Percentiles rank a stretch among this genome's conserved stretches.
Evolutionary conservation across 2,113 vertebrate species (phyloP).

Genomic region (Synchiropus splendidus): DNA sequence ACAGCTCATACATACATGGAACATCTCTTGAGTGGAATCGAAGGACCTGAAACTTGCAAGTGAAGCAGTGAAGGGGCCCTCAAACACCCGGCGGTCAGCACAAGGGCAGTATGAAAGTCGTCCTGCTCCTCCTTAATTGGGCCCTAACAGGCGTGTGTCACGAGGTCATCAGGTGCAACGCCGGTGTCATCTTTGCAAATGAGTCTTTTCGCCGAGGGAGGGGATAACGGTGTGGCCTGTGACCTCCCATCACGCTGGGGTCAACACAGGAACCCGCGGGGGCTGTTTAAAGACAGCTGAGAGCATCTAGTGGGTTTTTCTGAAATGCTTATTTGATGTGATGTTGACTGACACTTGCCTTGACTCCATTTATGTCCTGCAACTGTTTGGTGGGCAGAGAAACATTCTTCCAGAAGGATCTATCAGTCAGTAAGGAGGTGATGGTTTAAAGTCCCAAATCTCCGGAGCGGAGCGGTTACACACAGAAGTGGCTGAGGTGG

Average conservation of each 20-base stretch:
- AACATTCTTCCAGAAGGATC: too few species aligned
- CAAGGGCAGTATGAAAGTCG: slow-evolving; percentile 20
- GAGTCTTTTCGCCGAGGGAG: slow-evolving; percentile 20
- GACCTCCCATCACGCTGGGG: slow-evolving; percentile 28
- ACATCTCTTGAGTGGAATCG: too few species aligned
- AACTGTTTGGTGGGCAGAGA: too few species aligned
- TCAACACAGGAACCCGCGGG: slow-evolving; percentile 19
- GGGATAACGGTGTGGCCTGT: slow-evolving; percentile 18
- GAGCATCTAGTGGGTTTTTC: slow-evolving; percentile 16
- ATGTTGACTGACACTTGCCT: too few species aligned
- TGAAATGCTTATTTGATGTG: slow-evolving; percentile 25
- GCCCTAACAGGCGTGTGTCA: slow-evolving; percentile 27
- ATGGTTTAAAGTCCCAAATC: too few species aligned
- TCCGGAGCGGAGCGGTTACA: too few species aligned
- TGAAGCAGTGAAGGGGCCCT: slow-evolving; percentile 9
- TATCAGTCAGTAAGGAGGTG: too few species aligned
- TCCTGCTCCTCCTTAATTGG: slow-evolving; percentile 29
- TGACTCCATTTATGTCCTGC: too few species aligned
- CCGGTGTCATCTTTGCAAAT: slow-evolving; percentile 22
- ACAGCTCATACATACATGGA: too few species aligned
- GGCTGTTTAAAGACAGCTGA: slow-evolving; percentile 11
- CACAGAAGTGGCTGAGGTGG: too few species aligned
- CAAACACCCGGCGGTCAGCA: slow-evolving; percentile 19
- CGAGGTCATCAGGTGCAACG: slow-evolving; percentile 14
- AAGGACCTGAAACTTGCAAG: slow-evolving; percentile 1